Base-by-base conservation (phyloP, 2,888 invertebrate genomes). In the Mesorhabditis sp. region DNA sequence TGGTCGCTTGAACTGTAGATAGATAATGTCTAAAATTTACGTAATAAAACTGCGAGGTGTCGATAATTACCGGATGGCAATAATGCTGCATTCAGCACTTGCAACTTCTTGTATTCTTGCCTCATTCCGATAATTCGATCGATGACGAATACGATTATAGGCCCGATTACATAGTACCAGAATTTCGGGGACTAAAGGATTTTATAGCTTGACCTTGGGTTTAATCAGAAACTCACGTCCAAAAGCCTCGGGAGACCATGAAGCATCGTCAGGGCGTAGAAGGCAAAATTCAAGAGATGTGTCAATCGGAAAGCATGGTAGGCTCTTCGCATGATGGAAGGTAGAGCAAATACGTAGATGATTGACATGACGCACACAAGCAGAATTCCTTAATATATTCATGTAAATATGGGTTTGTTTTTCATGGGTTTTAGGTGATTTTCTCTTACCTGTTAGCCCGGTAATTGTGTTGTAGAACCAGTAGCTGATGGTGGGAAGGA, bases 271-370 rank as follows among this genome's bases (percentile, higher is more conserved):
- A 96, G 87, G 1, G 92, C 90, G 83, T 95, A 96, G 28, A 96
- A 88, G 0, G 92, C 88, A 7, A 94, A 90, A 86, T 95, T 94
- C 5, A 95, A 89, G 7, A 93, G 91, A 87, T 96, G 95, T 67
- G 95, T 93, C 73, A 92, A 91, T 92, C 95, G 95, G 76, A 78
- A 78, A 13, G 76, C 78, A 67, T 78, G 78, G 66, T 76, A 77
- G 0, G 95, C 95, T 81, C 92, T 92, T 86, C 94, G 93, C 65
- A 95, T 90, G 73, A 95, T 92, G 4, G 91, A 91, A 0, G 95
- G 94, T 88, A 95, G 94, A 0, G 95, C 95, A 86, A 96, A 96
- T n/a, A 94, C 92, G 86, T 95, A 94, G 80, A 96, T 95, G 68
- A 95, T 91, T 86, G 93, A 92, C 92, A 95, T 94, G 68, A 94